These are phyloP conservation scores for Kryptopterus vitreolus DNA, from an alignment of 2,797 vertebrate genomes.

Conservation along the genomic window DNA sequence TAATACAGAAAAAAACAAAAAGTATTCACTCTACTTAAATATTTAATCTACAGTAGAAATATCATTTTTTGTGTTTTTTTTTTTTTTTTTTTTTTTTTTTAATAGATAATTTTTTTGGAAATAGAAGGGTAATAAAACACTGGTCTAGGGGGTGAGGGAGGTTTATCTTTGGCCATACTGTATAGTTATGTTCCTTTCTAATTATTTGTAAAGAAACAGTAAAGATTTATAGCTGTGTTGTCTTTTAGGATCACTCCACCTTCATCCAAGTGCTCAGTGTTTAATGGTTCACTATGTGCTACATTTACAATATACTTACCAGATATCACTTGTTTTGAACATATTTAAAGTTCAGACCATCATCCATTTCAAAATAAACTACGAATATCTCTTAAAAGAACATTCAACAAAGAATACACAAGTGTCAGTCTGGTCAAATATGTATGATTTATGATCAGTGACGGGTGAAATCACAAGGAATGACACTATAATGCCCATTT, in stretches of 20 bases:
- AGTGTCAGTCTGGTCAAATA: not conserved
- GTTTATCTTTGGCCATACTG: too few species aligned
- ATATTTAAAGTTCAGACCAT: not conserved
- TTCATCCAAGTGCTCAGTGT: not conserved
- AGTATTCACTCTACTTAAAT: not conserved
- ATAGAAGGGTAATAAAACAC: too few species aligned
- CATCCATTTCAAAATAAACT: not conserved
- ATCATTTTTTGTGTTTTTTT: too few species aligned
- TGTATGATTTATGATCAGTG: not conserved
- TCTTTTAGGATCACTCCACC: not conserved
- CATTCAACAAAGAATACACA: not conserved
- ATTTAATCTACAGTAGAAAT: not conserved
- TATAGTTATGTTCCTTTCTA: too few species aligned
- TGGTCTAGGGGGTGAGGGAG: too few species aligned
- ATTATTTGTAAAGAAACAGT: not conserved
- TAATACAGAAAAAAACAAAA: not conserved
- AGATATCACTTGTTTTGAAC: not conserved
- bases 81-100: too few species aligned
- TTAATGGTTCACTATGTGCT: not conserved
- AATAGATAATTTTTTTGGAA: too few species aligned
- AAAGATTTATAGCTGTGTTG: not conserved
- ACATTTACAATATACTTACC: not conserved
- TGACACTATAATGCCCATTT: not conserved
- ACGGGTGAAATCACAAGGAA: not conserved
- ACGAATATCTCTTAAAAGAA: not conserved